Conservation (phyloP, 2,797 vertebrate species). For the Micropoecilia bifurca region DNA sequence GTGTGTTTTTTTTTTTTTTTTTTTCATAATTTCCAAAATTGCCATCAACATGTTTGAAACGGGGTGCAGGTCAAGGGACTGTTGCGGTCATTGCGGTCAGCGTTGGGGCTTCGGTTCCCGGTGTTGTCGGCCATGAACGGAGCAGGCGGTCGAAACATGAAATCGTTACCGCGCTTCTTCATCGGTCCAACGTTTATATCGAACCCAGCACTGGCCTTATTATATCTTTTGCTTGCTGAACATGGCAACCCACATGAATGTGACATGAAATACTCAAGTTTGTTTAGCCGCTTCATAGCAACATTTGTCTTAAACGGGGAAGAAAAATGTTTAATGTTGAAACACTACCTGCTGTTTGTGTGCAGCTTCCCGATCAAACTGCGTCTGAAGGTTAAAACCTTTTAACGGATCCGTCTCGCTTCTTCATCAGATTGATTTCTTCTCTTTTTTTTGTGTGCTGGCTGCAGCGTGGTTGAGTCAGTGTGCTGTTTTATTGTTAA, state of each 20-base stretch:
- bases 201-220: constrained; percentile 35
- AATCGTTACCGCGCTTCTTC: constrained; percentile 9
- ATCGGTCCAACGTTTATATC: constrained; percentile 1
- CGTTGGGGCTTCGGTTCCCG: neutral
- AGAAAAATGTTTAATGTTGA: neutral
- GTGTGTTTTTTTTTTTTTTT: neutral
- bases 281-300: constrained; percentile 37
- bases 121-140: neutral
- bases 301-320: constrained; percentile 37
- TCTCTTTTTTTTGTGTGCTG: constrained; percentile 31
- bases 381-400: constrained; percentile 15
- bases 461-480: constrained; percentile 30
- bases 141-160: constrained; percentile 28
- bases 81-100: constrained; percentile 17
- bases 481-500: constrained; percentile 62
- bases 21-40: constrained; percentile 3
- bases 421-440: constrained; percentile 47
- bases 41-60: constrained; percentile 6
- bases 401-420: constrained; percentile 34
- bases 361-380: constrained; percentile 20
- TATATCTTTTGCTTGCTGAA: constrained; percentile 12
- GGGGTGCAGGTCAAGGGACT: constrained; percentile 35
- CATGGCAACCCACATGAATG: constrained; percentile 38
- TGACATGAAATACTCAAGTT: constrained; percentile 26
- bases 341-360: constrained; percentile 22